phyloP scores from a whole-genome alignment of 2,888 invertebrate species.

The Trimorus sp. region DNA sequence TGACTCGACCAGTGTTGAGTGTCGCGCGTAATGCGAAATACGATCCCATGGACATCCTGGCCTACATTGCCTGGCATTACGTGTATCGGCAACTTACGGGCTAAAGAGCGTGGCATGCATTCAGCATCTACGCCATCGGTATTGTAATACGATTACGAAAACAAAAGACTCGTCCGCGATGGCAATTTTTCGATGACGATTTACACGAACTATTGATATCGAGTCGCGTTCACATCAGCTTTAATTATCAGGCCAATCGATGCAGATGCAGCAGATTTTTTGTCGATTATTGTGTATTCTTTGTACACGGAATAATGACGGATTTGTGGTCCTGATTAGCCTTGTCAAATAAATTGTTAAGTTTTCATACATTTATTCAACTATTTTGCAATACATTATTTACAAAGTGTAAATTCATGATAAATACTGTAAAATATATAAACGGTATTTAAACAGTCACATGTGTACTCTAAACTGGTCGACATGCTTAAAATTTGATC shows the following conservation, averaged over 20 bases:
- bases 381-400: too few species aligned
- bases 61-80: slow-evolving; percentile 79
- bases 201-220: slow-evolving; percentile 49
- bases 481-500: too few species aligned
- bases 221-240: slow-evolving; percentile 35
- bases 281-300: neutral
- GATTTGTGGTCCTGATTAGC: too few species aligned
- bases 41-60: slow-evolving; percentile 80
- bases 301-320: too few species aligned
- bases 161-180: slow-evolving; percentile 50
- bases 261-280: neutral
- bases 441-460: too few species aligned
- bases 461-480: too few species aligned
- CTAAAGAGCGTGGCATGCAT: slow-evolving; percentile 44
- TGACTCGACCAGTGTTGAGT: slow-evolving; percentile 78
- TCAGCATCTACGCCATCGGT: slow-evolving; percentile 36
- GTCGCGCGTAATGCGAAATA: slow-evolving; percentile 80
- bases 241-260: slow-evolving; percentile 8
- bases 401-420: too few species aligned
- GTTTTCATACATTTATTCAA: too few species aligned
- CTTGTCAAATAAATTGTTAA: too few species aligned
- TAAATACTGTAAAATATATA: too few species aligned
- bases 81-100: slow-evolving; percentile 48
- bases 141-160: slow-evolving; percentile 60
- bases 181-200: slow-evolving; percentile 45